phyloP scores from a whole-genome alignment of 2,113 vertebrate species.

The Cynoglossus semilaevis region DNA sequence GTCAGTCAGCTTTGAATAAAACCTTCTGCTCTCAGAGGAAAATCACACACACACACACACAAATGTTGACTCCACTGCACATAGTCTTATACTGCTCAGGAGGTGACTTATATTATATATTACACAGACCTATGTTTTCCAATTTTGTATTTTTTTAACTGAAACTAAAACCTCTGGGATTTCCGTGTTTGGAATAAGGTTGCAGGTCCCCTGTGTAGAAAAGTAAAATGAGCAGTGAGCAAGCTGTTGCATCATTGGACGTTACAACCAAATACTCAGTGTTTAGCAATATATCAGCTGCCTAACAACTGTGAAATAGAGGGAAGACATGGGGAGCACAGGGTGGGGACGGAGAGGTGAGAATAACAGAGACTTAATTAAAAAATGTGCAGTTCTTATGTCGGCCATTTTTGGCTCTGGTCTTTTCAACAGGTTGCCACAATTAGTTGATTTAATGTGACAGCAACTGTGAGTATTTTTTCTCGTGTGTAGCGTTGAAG shows the following conservation, averaged over 20 bases:
- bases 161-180: no score
- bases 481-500: not conserved
- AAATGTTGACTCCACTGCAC: no score
- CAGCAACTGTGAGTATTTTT: not conserved
- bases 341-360: not conserved
- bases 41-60: no score
- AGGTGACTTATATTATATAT: no score
- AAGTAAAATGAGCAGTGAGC: conserved; percentile 56
- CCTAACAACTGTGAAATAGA: conserved; percentile 41
- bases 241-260: conserved; percentile 61
- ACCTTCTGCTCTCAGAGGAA: no score
- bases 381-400: conserved; percentile 12
- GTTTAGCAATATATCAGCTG: conserved; percentile 59
- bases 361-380: conserved; percentile 1
- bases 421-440: conserved; percentile 2
- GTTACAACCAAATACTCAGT: conserved; percentile 50
- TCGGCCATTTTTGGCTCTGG: conserved; percentile 3
- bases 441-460: conserved; percentile 5
- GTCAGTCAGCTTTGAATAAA: no score
- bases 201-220: not conserved
- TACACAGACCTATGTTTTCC: no score
- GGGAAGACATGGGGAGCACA: conserved; percentile 2
- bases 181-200: no score
- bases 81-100: no score
- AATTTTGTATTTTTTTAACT: no score